Conservation (phyloP, 1,140 invertebrate species). For the Cydia fagiglandana region DNA sequence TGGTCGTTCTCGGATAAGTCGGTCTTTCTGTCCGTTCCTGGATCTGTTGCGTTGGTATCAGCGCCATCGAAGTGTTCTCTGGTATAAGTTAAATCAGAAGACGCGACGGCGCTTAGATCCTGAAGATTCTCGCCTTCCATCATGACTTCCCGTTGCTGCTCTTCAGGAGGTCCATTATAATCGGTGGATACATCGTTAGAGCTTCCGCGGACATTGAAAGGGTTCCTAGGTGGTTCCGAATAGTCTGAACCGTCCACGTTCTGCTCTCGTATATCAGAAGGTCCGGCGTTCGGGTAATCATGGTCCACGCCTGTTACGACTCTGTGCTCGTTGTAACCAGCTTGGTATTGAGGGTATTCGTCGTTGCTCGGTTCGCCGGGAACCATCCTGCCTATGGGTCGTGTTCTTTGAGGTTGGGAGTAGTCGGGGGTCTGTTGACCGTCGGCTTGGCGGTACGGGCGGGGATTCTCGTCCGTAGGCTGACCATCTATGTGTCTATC, state of each 20-base stretch:
- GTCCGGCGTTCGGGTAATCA: conserved; percentile 55
- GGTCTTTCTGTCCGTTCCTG: conserved; percentile 53
- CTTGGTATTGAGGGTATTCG: conserved; percentile 63
- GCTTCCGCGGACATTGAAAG: conserved; percentile 58
- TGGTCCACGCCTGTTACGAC: conserved; percentile 78
- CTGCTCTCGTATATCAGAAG: conserved; percentile 67
- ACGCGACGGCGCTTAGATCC: conserved; percentile 71
- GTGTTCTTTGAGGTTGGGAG: conserved; percentile 50
- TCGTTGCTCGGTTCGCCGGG: conserved; percentile 73
- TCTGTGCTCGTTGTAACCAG: conserved; percentile 65
- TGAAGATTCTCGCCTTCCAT: conserved; percentile 82
- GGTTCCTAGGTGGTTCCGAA: conserved; percentile 60
- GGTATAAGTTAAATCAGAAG: conserved; percentile 59
- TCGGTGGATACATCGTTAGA: conserved; percentile 54
- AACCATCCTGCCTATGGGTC: conserved; percentile 73
- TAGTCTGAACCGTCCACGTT: conserved; percentile 77
- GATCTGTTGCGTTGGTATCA: conserved; percentile 48
- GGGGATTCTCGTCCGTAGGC: conserved; percentile 59
- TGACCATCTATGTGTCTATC: conserved; percentile 75
- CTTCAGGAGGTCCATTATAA: conserved; percentile 56
- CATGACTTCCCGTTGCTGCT: conserved; percentile 77
- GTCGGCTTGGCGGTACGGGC: conserved; percentile 70
- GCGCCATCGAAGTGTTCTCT: conserved; percentile 66
- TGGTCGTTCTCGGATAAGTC: conserved; percentile 56
- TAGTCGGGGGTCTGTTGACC: conserved; percentile 72